A percentile compares a stretch with the other conserved stretches of the same genome.
These are phyloP conservation scores for Cremastinae sp. DNA, from an alignment of 2,888 invertebrate species.

Conservation along the genomic window DNA sequence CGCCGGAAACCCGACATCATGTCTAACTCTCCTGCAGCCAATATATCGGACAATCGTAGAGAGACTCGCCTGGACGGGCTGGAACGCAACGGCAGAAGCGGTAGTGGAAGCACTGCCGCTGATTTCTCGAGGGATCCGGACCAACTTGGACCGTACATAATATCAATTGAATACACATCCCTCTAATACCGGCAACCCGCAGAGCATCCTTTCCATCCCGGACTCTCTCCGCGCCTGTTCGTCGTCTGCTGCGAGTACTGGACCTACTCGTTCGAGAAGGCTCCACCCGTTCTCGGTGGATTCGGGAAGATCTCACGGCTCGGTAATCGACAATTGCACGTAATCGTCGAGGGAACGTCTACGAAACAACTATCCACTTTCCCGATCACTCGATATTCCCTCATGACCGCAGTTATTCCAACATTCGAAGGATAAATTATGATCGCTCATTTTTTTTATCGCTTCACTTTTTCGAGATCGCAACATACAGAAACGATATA, in stretches of 20 bases:
- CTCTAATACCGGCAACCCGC: slow-evolving; percentile 62
- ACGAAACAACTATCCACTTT: slow-evolving; percentile 27
- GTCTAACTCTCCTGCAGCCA: slow-evolving; percentile 23
- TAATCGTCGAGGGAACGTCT: slow-evolving; percentile 31
- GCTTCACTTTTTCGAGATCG: no score
- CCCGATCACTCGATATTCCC: background rate
- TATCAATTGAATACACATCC: slow-evolving; percentile 69
- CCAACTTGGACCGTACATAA: slow-evolving; percentile 67
- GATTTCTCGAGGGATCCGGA: slow-evolving; percentile 69
- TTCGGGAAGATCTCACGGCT: slow-evolving; percentile 34
- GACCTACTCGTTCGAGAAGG: slow-evolving; percentile 1
- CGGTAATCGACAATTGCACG: slow-evolving; percentile 44
- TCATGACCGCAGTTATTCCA: background rate
- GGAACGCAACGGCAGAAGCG: slow-evolving; percentile 48
- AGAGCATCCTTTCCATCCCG: slow-evolving; percentile 21
- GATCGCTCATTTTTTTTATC: no score
- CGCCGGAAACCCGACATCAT: background rate
- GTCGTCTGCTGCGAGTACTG: no score
- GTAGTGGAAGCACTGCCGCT: slow-evolving; percentile 65
- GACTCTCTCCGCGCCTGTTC: slow-evolving; percentile 3
- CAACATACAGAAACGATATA: no score
- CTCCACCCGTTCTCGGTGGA: slow-evolving; percentile 22
- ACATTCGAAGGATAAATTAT: no score
- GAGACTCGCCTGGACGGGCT: slow-evolving; percentile 31
- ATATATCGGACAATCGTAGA: slow-evolving; percentile 44